phyloP scores from a whole-genome alignment of 1,140 invertebrate species.

The Zaprionus taronus region DNA sequence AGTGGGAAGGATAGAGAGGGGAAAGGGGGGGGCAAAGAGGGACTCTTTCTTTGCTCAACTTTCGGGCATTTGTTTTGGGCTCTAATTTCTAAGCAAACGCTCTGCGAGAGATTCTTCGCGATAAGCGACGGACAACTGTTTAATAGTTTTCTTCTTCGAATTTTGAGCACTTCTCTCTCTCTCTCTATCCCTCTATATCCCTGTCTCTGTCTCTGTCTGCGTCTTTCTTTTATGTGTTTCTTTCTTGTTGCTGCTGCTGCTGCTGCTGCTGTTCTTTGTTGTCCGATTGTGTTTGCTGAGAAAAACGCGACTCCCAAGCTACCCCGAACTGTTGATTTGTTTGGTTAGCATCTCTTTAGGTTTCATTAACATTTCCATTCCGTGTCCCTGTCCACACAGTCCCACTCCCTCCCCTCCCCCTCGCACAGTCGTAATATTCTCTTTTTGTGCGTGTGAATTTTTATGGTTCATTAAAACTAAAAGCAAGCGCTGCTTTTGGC shows the following conservation, averaged over 20 bases:
- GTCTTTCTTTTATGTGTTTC: slow-evolving; percentile 21
- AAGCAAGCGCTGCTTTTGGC: slow-evolving; percentile 52
- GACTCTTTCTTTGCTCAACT: slow-evolving; percentile 41
- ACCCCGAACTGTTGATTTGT: slow-evolving; percentile 47
- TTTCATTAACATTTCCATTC: slow-evolving; percentile 71
- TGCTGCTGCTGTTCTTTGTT: slow-evolving; percentile 33
- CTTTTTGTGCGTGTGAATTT: slow-evolving; percentile 75
- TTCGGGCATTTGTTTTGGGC: slow-evolving; percentile 76
- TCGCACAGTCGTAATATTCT: neutral
- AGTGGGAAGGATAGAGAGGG: neutral
- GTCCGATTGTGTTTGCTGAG: slow-evolving; percentile 71
- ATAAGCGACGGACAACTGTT: slow-evolving; percentile 75
- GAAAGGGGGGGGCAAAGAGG: neutral
- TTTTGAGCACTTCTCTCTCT: slow-evolving; percentile 45
- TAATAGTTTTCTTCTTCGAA: slow-evolving; percentile 80
- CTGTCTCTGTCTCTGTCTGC: slow-evolving; percentile 22
- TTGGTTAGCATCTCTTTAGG: slow-evolving; percentile 77
- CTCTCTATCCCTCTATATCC: slow-evolving; percentile 21
- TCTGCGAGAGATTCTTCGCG: slow-evolving; percentile 59
- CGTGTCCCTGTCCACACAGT: slow-evolving; percentile 28
- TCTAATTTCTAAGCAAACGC: slow-evolving; percentile 82
- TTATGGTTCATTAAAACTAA: slow-evolving; percentile 83
- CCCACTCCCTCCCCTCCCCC: neutral
- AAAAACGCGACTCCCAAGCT: slow-evolving; percentile 57
- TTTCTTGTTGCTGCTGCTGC: slow-evolving; percentile 20